Conservation (phyloP, 1,140 invertebrate genomes). For the Platyscapa corneri region DNA sequence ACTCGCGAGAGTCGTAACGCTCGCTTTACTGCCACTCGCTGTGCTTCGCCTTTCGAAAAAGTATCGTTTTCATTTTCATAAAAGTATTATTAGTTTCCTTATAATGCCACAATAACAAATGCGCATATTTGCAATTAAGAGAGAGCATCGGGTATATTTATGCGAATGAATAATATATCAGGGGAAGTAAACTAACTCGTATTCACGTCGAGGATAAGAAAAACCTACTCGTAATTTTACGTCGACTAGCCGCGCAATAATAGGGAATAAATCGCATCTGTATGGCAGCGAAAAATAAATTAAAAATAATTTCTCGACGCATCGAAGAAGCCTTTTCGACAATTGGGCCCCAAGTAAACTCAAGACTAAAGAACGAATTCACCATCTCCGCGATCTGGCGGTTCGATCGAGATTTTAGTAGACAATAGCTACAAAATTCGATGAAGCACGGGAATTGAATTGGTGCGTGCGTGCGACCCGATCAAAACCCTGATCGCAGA, state of each 20-base stretch:
- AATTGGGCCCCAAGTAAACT: background rate
- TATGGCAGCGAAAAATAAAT: background rate
- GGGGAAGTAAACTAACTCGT: background rate
- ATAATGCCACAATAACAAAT: background rate
- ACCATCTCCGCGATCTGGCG: background rate
- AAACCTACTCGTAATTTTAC: background rate
- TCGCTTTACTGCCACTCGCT: too few species aligned
- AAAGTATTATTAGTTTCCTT: background rate
- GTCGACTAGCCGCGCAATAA: background rate
- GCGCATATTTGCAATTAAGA: background rate
- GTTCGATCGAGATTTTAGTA: background rate
- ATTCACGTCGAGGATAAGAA: background rate
- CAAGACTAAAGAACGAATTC: background rate
- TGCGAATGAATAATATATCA: background rate
- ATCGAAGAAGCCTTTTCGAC: background rate
- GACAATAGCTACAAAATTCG: background rate
- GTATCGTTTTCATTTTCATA: too few species aligned
- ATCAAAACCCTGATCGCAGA: background rate
- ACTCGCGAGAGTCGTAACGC: background rate
- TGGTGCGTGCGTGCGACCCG: background rate
- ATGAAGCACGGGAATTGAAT: background rate
- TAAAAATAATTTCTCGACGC: too few species aligned
- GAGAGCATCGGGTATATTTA: background rate
- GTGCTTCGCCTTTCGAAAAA: background rate
- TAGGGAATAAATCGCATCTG: background rate